Percentiles rank a stretch among this genome's conserved stretches.
These are phyloP conservation scores for Synergus umbraculus DNA, from an alignment of 2,888 invertebrate species.

Conservation along the genomic window DNA sequence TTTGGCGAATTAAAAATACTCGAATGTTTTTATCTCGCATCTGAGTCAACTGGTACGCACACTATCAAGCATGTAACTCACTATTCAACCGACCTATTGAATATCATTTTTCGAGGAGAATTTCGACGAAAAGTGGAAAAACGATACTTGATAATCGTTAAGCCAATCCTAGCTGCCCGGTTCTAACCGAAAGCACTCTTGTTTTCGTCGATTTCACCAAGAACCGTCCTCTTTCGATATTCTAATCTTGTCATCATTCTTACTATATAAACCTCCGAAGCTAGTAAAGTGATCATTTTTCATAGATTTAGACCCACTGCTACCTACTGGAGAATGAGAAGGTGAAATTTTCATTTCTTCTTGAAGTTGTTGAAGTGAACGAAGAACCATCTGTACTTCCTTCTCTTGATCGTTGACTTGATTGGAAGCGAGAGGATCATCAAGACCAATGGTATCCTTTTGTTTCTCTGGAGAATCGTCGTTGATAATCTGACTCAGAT, in stretches of 20 bases:
- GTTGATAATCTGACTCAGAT: constrained; percentile 76
- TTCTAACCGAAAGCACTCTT: neutral
- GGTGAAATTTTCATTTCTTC: constrained; percentile 72
- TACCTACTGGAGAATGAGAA: constrained; percentile 66
- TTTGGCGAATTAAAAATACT: constrained; percentile 66
- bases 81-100: neutral
- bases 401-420: constrained; percentile 68
- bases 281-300: constrained; percentile 66
- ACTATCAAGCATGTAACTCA: constrained; percentile 26
- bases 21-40: constrained; percentile 49
- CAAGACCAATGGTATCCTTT: constrained; percentile 58
- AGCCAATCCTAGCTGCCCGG: constrained; percentile 16
- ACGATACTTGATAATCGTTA: neutral
- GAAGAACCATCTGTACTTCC: constrained; percentile 75
- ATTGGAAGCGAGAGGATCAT: constrained; percentile 50
- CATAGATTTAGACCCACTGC: constrained; percentile 63
- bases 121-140: constrained; percentile 3
- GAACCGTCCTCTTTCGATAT: constrained; percentile 68
- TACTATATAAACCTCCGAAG: constrained; percentile 63
- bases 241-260: constrained; percentile 71
- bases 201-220: constrained; percentile 61
- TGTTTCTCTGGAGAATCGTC: constrained; percentile 66
- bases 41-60: neutral
- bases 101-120: constrained; percentile 18
- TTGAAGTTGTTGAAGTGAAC: constrained; percentile 73